These are phyloP conservation scores for Drepana arcuata DNA, from an alignment of 1,140 invertebrate genomes.

Conservation along the genomic window DNA sequence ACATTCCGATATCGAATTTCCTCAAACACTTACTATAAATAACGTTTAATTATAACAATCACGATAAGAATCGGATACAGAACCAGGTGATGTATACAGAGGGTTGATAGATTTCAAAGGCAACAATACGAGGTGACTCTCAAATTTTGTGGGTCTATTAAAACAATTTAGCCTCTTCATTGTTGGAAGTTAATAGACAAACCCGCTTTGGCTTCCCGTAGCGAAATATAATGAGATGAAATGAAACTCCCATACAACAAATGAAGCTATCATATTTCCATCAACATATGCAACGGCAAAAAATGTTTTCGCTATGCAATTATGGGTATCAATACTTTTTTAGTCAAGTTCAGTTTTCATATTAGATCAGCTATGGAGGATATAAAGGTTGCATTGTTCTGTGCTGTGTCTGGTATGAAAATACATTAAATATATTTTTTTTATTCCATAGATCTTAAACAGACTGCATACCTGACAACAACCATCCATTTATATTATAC, in stretches of 20 bases:
- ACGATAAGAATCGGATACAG: slow-evolving; percentile 40
- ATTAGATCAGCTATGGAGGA: no score
- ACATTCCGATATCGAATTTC: no score
- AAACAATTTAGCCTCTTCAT: slow-evolving; percentile 60
- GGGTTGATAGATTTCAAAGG: slow-evolving; percentile 30
- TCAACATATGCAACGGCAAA: slow-evolving; percentile 42
- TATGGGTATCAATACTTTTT: slow-evolving; percentile 17
- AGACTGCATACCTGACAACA: no score
- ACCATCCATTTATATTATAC: no score
- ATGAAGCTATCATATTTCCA: slow-evolving; percentile 62
- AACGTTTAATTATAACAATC: slow-evolving; percentile 53
- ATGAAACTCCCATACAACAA: slow-evolving; percentile 37
- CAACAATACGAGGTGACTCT: slow-evolving; percentile 56
- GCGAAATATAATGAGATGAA: slow-evolving; percentile 60
- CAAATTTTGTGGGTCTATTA: slow-evolving; percentile 47
- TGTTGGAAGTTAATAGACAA: slow-evolving; percentile 45
- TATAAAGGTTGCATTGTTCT: no score
- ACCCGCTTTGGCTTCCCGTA: slow-evolving; percentile 39
- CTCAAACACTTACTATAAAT: no score
- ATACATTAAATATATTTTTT: no score
- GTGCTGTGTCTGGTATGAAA: no score
- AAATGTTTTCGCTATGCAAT: slow-evolving; percentile 28
- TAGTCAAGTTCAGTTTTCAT: no score
- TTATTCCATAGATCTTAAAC: no score
- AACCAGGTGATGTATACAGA: slow-evolving; percentile 34